phyloP scores from a whole-genome alignment of 2,113 vertebrate species.

The Marcusenius ussheri region DNA sequence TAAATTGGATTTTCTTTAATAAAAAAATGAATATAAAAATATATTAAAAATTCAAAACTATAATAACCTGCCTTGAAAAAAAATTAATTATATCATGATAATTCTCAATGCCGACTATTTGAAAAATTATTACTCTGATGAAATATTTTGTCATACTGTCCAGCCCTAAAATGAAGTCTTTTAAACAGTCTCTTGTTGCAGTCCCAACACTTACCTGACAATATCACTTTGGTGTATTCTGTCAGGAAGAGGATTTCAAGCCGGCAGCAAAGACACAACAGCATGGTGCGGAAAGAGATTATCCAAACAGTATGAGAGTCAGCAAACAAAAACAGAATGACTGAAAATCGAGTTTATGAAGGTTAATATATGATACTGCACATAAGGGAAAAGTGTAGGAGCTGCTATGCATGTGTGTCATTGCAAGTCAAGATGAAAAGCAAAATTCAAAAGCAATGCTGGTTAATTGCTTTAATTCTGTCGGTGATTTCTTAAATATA shows the following conservation, averaged over 20 bases:
- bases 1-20: too few relatives aligned
- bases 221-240: conserved; percentile 70
- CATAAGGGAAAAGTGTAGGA: not conserved
- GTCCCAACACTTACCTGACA: conserved; percentile 69
- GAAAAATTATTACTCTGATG: not conserved
- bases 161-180: not conserved
- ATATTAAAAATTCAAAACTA: too few relatives aligned
- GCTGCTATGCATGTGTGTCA: not conserved
- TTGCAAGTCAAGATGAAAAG: not conserved
- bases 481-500: not conserved
- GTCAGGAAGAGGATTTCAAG: conserved; percentile 67
- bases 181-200: conserved; percentile 35
- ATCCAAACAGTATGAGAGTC: conserved; percentile 30
- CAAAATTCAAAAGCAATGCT: not conserved
- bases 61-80: not conserved
- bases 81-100: not conserved
- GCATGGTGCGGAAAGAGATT: conserved; percentile 27
- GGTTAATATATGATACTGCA: not conserved
- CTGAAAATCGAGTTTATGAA: not conserved
- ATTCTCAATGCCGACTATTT: not conserved
- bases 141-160: not conserved
- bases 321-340: conserved; percentile 7
- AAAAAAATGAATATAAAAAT: too few relatives aligned
- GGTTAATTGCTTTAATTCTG: not conserved
- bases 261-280: conserved; percentile 53